Evolutionary conservation across 2,113 vertebrate genomes (phyloP), one percentile per base, ranked within the genome.

Genomic region (Chionomys nivalis): DNA sequence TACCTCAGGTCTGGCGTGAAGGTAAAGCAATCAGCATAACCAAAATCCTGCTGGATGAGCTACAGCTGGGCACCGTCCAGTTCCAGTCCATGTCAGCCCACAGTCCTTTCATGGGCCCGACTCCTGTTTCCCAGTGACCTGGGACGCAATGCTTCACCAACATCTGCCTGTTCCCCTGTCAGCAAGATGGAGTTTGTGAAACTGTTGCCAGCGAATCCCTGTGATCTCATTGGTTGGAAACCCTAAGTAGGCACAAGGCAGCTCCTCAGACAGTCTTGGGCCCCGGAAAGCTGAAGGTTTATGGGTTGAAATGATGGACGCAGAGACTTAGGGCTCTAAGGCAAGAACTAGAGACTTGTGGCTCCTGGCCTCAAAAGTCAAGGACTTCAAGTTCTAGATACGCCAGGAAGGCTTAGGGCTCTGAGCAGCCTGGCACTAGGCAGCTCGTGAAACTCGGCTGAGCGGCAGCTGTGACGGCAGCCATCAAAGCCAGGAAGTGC

Each of bases 11-110:
- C 21, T 21, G 26, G 61, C 58, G 28, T 58, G 11, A 28, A 9
- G 7, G 1, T 19, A 16, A 63, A 21, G 39, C 0, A 0, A 0
- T 5, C 28, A 77, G 33, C 11, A 33, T 11, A 44, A 26, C 4
- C 72, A 49, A 77, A 52, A 4, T 31, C 21, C 1, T 16, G 13
- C 28, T 65, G 17, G 9, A 24, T 88, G 66, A 90, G 33, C 26
- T 49, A 33, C n/a, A 42, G n/a, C 72, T 26, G 36, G 39, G 28
- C 28, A 31, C 13, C 4, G 10, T 28, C 75, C 61, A 47, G 13
- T 33, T 44, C 23, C 28, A 6, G 31, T 65, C 44, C 17, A 1
- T 17, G 44, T 9, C 79, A 49, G 2, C 5, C 7, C 0, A 0
- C 9, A 7, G 13, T 42, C 68, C 63, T 42, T 39, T 52, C 21